Base-by-base conservation (phyloP, 2,888 invertebrate species). In the Cremastinae sp. region DNA sequence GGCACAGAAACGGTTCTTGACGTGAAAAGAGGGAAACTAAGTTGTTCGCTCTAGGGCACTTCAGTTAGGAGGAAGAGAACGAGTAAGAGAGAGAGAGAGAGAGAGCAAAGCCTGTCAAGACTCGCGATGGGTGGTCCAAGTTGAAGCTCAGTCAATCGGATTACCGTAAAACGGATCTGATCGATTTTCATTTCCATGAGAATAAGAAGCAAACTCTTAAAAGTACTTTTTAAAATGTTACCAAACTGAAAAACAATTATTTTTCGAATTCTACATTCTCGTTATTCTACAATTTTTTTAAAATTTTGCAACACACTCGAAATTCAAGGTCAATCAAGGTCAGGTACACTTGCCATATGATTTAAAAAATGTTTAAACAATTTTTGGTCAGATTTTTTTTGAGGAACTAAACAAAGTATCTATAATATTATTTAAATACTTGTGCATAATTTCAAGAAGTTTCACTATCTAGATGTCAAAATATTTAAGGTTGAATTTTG, bases 71-170 rank as follows among this genome's bases (percentile, higher is more conserved):
- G 16, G n/a, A n/a, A n/a, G n/a, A n/a, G n/a, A n/a, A n/a, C n/a
- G n/a, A n/a, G n/a, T n/a, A n/a, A n/a, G n/a, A n/a, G n/a, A n/a
- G n/a, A n/a, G n/a, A n/a, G n/a, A n/a, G 14, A 54, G 22, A 49
- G 58, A 12, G 4, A 45, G 12, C 9, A 49, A 58, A 47, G 49
- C 49, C 22, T 38, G 58, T 18, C 22, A 38, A 65, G 36, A 20
- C 14, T 47, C 20, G 14, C 22, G 56, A 56, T 10, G 41, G 7
- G 66, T 68, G 58, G 49, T 62, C 62, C 16, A 38, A 58, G 41
- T 58, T 51, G 64, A 64, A 70, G 56, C 43, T 69, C 74, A 64
- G 58, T 74, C 74, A 70, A 70, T 74, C 38, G 69, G 43, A 65
- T 74, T 64, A 70, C 16, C 22, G 20, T 41, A 41, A 64, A 34